Percentiles rank a stretch among this genome's conserved stretches.
These are phyloP conservation scores for Alitta virens DNA, from an alignment of 2,888 invertebrate species.

Conservation along the genomic window DNA sequence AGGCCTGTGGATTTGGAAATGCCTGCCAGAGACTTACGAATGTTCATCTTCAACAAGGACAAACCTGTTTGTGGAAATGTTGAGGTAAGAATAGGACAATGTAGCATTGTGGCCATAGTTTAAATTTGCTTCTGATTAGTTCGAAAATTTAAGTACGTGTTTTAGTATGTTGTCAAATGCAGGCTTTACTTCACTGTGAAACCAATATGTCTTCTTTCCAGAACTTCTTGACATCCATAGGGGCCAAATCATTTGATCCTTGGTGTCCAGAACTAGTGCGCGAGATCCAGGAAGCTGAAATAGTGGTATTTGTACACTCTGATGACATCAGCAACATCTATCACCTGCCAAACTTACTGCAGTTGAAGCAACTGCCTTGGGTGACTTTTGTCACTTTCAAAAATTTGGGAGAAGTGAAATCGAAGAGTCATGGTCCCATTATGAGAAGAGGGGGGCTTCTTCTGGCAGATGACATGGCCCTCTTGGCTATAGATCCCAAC, in stretches of 20 bases:
- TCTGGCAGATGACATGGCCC: slow-evolving; percentile 20
- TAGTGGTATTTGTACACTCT: slow-evolving; percentile 22
- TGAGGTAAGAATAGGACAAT: no score
- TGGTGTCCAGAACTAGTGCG: slow-evolving; percentile 19
- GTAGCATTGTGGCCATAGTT: no score
- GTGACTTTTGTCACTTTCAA: slow-evolving; percentile 24
- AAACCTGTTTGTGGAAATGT: slow-evolving; percentile 24
- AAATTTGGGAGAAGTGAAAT: slow-evolving; percentile 25
- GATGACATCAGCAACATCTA: slow-evolving; percentile 17
- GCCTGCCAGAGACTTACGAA: slow-evolving; percentile 17
- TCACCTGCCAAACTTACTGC: slow-evolving; percentile 25
- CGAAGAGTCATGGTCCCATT: slow-evolving; percentile 14
- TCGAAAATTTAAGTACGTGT: no score
- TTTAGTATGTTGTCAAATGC: neutral
- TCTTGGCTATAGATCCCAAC: slow-evolving; percentile 21
- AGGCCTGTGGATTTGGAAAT: neutral
- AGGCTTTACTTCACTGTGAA: neutral
- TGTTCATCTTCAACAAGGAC: slow-evolving; percentile 28
- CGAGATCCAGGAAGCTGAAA: slow-evolving; percentile 9
- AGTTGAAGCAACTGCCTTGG: slow-evolving; percentile 23
- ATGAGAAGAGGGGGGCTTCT: slow-evolving; percentile 23
- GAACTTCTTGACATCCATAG: slow-evolving; percentile 23
- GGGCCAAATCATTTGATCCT: slow-evolving; percentile 26
- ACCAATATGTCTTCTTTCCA: slow-evolving; percentile 8
- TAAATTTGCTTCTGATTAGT: no score